Base-by-base conservation (phyloP, 2,888 invertebrate species). In the Lordiphosa fenestrarum region DNA sequence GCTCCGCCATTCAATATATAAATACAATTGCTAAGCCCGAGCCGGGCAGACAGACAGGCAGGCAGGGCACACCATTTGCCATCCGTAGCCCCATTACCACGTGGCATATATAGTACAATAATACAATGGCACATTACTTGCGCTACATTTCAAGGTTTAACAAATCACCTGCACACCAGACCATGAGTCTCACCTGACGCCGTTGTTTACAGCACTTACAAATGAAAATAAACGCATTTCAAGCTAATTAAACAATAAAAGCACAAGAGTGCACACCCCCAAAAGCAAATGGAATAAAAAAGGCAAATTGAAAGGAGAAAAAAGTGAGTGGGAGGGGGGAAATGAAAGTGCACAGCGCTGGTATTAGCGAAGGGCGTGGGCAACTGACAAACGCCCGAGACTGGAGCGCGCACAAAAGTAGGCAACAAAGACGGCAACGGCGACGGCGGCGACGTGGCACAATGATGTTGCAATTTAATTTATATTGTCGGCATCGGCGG, bases 171-270 rank as follows among this genome's bases (percentile, higher is more conserved):
- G 61, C 49, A 67, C 59, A 56, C 41, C 35, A 30, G 30, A 30
- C 21, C 9, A 9, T 10, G 13, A 37, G 39, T 19, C 59, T 57
- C 82, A 54, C 64, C 64, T 65, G 54, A 63, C 62, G 25, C 69
- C n/a, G 47, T 74, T 84, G 77, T 78, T 84, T 75, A 75, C 84
- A 67, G 48, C 84, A 72, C 80, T 78, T 78, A 57, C 65, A 61
- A 84, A 72, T 64, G 80, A 84, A 78, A 84, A 84, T 84, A 78
- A 78, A 80, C 85, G 80, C 84, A 80, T 84, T 84, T 78, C 78
- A 80, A 70, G 85, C 78, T 78, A 78, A 78, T 78, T 78, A 78
- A 83, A 78, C 83, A 78, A 84, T 70, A 83, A 77, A 84, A 80
- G 70, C 58, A 47, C 67, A 52, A 51, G 53, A 47, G 47, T 55